These are phyloP conservation scores for Corapipo altera DNA, from an alignment of 2,113 vertebrate genomes.

Conservation along the genomic window DNA sequence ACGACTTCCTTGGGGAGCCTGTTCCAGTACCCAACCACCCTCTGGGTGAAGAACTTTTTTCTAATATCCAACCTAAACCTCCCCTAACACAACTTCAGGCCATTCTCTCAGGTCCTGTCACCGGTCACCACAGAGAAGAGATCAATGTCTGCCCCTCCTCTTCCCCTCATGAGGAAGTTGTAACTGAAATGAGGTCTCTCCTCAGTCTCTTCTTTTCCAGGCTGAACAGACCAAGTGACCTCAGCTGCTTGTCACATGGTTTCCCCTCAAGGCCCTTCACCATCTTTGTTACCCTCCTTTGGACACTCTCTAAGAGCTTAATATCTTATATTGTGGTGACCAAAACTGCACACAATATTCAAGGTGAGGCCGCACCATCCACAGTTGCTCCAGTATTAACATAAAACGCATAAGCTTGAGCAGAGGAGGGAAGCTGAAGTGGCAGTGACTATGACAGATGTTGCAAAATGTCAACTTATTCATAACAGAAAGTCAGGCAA, in stretches of 20 bases:
- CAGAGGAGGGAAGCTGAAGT: slow-evolving; percentile 60
- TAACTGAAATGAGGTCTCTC: not conserved
- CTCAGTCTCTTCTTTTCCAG: not conserved
- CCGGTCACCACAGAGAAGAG: not conserved
- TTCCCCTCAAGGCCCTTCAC: not conserved
- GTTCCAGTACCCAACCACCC: not conserved
- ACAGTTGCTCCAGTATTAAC: slow-evolving; percentile 59
- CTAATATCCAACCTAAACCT: not conserved
- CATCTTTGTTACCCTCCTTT: not conserved
- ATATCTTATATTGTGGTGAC: not conserved
- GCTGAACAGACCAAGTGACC: not conserved
- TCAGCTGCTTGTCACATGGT: not conserved
- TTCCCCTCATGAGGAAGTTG: not conserved
- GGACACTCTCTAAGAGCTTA: not conserved
- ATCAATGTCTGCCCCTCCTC: not conserved
- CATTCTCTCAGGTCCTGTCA: not conserved
- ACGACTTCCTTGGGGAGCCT: not conserved
- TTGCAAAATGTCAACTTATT: slow-evolving; percentile 66
- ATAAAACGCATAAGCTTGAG: slow-evolving; percentile 51
- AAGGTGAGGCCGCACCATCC: not conserved
- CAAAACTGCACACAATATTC: not conserved
- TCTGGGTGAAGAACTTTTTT: not conserved
- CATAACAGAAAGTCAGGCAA: slow-evolving; percentile 72
- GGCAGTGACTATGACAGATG: slow-evolving; percentile 69
- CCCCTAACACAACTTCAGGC: not conserved